phyloP scores from a whole-genome alignment of 2,888 invertebrate genomes.

The Drosophila percnosoma region DNA sequence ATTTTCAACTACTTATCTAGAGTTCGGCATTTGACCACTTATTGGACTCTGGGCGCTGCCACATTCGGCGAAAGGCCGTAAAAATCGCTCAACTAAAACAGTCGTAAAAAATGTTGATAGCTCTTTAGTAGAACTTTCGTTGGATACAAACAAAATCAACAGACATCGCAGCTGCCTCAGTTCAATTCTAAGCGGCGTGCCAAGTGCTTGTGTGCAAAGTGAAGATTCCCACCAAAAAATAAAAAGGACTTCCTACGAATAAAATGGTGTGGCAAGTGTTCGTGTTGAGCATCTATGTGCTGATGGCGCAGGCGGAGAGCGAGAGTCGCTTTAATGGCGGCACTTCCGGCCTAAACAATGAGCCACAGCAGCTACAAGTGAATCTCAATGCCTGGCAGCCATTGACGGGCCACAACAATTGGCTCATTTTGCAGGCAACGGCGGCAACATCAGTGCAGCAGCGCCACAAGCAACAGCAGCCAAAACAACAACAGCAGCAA shows the following conservation, averaged over 20 bases:
- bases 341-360: slow-evolving; percentile 51
- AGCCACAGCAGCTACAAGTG: slow-evolving; percentile 41
- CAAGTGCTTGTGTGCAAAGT: slow-evolving; percentile 41
- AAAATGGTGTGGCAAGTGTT: slow-evolving; percentile 66
- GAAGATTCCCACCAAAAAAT: not conserved
- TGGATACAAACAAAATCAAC: slow-evolving; percentile 42
- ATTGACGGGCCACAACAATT: slow-evolving; percentile 68
- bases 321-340: slow-evolving; percentile 57
- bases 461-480: slow-evolving; percentile 10
- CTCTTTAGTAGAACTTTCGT: slow-evolving; percentile 48
- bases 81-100: slow-evolving; percentile 73
- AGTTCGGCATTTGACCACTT: slow-evolving; percentile 30
- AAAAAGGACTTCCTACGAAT: slow-evolving; percentile 24
- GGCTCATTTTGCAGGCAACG: slow-evolving; percentile 75
- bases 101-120: slow-evolving; percentile 73
- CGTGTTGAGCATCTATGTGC: slow-evolving; percentile 45
- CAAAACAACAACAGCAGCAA: slow-evolving; percentile 21
- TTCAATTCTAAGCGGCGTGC: slow-evolving; percentile 66
- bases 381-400: slow-evolving; percentile 75
- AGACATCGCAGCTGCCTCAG: slow-evolving; percentile 39
- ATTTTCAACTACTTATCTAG: slow-evolving; percentile 31
- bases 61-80: slow-evolving; percentile 71
- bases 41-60: slow-evolving; percentile 36
- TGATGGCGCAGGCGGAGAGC: slow-evolving; percentile 36
- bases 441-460: slow-evolving; percentile 53